Evolutionary conservation across 2,888 invertebrate genomes (phyloP).

Genomic region (Rhagonycha lutea): DNA sequence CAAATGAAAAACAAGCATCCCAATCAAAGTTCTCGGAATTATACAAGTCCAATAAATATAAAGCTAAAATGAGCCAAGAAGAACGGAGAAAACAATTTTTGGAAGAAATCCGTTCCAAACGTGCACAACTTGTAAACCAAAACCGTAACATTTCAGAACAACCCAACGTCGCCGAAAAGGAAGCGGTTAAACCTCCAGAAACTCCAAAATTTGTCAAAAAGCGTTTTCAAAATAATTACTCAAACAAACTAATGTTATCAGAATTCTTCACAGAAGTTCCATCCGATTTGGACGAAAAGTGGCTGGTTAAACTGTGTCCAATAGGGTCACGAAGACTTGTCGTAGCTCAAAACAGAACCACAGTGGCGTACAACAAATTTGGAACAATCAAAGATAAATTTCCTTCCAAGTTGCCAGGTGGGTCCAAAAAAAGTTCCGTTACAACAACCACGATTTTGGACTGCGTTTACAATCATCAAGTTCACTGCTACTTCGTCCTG

Average conservation of each 20-base stretch:
- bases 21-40: too few species aligned
- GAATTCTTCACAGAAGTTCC: constrained; percentile 94
- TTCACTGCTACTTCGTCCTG: constrained; percentile 73
- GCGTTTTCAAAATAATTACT: constrained; percentile 16
- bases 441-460: constrained; percentile 72
- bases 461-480: constrained; percentile 71
- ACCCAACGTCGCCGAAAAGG: constrained; percentile 37
- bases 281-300: constrained; percentile 69
- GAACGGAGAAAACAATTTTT: constrained; percentile 60
- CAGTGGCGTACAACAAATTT: constrained; percentile 69
- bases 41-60: too few species aligned
- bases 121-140: constrained; percentile 57
- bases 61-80: constrained; percentile 29
- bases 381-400: constrained; percentile 64
- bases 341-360: constrained; percentile 71
- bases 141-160: constrained; percentile 59
- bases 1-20: too few species aligned
- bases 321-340: constrained; percentile 82
- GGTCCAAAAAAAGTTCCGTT: constrained; percentile 49
- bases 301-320: constrained; percentile 81
- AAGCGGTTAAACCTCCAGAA: constrained; percentile 40
- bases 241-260: constrained; percentile 79
- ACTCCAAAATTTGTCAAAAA: constrained; percentile 19
- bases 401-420: constrained; percentile 75
- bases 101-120: constrained; percentile 59